Percentiles rank a stretch among this genome's conserved stretches.
Evolutionary conservation across 1,140 invertebrate species (phyloP).

Genomic region (Akabosia matsudoensis): DNA sequence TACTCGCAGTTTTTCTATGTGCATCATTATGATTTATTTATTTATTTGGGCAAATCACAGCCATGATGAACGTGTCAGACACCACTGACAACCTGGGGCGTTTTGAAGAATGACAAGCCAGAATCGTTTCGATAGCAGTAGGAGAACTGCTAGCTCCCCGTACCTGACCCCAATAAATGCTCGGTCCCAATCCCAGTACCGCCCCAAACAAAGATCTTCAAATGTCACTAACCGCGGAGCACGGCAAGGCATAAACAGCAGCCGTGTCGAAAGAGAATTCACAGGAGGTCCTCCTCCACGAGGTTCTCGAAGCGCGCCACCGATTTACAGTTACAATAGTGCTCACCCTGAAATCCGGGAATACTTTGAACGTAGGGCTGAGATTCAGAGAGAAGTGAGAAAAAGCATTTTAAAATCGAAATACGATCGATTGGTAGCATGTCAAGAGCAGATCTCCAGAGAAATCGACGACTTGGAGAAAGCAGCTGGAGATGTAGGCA

Average conservation of each 20-base stretch:
- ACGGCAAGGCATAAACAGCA: not conserved
- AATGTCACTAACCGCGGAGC: not conserved
- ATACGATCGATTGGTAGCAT: not conserved
- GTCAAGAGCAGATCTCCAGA: not conserved
- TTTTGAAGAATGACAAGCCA: not conserved
- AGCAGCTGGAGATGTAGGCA: not conserved
- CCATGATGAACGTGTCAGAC: no score
- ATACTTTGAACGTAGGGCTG: not conserved
- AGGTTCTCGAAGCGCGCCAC: constrained; percentile 3
- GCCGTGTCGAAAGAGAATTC: not conserved
- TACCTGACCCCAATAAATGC: not conserved
- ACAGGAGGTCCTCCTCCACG: not conserved
- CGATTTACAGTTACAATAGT: not conserved
- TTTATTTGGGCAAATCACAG: no score
- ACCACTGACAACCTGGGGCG: no score
- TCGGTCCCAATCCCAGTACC: not conserved
- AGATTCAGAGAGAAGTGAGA: not conserved
- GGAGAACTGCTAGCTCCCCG: not conserved
- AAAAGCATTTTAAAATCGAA: not conserved
- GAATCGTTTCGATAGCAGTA: not conserved
- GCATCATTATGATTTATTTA: no score
- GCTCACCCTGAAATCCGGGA: not conserved
- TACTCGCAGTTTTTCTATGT: no score
- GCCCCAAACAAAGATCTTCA: not conserved
- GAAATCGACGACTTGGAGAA: constrained; percentile 1